Base-by-base conservation (phyloP, 1,140 invertebrate species). In the Drosophila albomicans region DNA sequence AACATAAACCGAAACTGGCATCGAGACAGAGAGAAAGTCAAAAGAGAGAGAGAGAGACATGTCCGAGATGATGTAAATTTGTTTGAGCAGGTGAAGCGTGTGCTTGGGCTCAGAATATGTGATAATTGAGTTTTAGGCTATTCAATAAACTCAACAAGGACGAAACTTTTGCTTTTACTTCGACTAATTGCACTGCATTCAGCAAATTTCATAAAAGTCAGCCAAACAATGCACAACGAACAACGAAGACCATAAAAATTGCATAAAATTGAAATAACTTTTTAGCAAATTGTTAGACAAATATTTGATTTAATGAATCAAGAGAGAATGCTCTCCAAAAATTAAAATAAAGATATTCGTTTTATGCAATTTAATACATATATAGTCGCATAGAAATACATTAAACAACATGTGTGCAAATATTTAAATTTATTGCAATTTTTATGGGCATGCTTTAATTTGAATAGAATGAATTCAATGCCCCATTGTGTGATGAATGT, bases 41-140 rank as follows among this genome's bases (percentile, higher is more conserved):
- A 51, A 20, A 11, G 25, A 25, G 32, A 32, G 30, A 32, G 30
- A 32, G 30, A 32, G 6, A 32, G 35, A 11, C 49, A 32, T 43
- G 8, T 52, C 7, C 16, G 8, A 1, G 2, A 4, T 25, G 11
- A 48, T 10, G 13, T 38, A 69, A 69, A 69, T 69, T 57, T 57
- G 43, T 63, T 62, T 10, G 56, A 38, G 35, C 49, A 61, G 64
- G 45, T 64, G n/a, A 77, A 63, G 57, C 61, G 62, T 73, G 62
- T 73, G 73, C 62, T 77, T 87, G 54, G 28, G 30, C 58, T 49
- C 65, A 74, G 84, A 79, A 78, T 79, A 80, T 79, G 84, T 82
- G 82, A 87, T 88, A 87, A 88, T 88, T 87, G 84, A 72, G 82
- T 77, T 88, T 78, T 69, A 65, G 77, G 45, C 59, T 64, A 73